phyloP scores from a whole-genome alignment of 53 echinoderm and acorn worm species.

The Hippasteria phrygiana region DNA sequence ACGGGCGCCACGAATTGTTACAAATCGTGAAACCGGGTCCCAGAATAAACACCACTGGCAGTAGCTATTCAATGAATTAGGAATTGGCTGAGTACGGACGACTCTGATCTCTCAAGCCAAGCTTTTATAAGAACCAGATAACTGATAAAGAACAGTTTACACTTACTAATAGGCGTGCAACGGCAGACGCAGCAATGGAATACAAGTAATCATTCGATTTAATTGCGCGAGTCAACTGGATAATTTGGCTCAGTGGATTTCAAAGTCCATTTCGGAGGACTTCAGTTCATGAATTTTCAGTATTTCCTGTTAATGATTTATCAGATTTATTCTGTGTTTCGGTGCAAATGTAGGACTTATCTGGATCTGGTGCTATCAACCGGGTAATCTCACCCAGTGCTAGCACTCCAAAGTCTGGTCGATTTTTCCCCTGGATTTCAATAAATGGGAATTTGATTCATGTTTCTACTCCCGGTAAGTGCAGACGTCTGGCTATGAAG shows the following conservation, averaged over 20 bases:
- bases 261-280: conserved; percentile 39
- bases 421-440: conserved; percentile 2
- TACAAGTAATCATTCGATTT: conserved; percentile 42
- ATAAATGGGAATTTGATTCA: conserved; percentile 38
- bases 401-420: conserved; percentile 54
- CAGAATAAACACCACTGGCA: conserved; percentile 4
- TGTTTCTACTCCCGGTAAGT: conserved; percentile 23
- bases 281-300: conserved; percentile 12
- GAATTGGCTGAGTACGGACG: neutral
- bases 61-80: neutral
- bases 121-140: neutral
- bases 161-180: neutral
- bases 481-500: neutral
- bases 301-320: conserved; percentile 53
- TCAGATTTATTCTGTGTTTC: conserved; percentile 3
- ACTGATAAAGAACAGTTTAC: neutral
- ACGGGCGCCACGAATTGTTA: neutral
- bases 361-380: neutral
- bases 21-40: neutral
- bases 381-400: conserved; percentile 11
- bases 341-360: neutral
- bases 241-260: neutral
- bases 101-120: neutral
- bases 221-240: conserved; percentile 23
- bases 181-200: neutral